Conservation (phyloP, 1,140 invertebrate genomes). For the Planococcus citri region DNA sequence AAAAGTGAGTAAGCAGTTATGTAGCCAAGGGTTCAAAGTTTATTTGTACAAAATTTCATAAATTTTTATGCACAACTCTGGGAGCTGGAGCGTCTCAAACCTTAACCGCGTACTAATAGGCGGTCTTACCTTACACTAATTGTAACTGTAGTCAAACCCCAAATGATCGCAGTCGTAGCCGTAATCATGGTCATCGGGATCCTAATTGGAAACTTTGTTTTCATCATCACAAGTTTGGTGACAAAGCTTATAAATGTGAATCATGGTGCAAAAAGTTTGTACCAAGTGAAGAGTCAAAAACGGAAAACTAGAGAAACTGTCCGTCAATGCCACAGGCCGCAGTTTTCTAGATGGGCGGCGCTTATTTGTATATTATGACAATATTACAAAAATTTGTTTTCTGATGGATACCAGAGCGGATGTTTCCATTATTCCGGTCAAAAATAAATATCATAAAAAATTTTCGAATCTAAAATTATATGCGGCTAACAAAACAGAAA, state of each 20-base stretch:
- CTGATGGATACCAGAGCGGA: constrained; percentile 12
- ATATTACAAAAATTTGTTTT: neutral
- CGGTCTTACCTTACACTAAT: no score
- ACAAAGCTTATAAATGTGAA: neutral
- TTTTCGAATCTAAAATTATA: neutral
- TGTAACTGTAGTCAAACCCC: neutral
- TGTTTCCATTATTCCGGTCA: neutral
- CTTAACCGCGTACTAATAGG: no score
- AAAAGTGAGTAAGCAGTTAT: no score
- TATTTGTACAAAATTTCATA: no score
- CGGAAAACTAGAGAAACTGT: neutral
- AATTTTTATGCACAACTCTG: no score
- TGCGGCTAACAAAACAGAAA: constrained; percentile 21
- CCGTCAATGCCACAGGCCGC: neutral
- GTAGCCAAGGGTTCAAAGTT: no score
- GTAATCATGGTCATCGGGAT: neutral
- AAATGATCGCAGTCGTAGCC: neutral
- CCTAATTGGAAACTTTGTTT: neutral
- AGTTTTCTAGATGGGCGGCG: neutral
- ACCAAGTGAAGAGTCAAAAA: neutral
- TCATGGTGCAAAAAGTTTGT: neutral
- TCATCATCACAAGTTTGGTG: neutral
- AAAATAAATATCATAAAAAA: neutral
- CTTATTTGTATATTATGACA: neutral
- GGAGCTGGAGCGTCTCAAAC: no score